Base-by-base conservation (phyloP, 1,140 invertebrate genomes). In the Bombus confusus region DNA sequence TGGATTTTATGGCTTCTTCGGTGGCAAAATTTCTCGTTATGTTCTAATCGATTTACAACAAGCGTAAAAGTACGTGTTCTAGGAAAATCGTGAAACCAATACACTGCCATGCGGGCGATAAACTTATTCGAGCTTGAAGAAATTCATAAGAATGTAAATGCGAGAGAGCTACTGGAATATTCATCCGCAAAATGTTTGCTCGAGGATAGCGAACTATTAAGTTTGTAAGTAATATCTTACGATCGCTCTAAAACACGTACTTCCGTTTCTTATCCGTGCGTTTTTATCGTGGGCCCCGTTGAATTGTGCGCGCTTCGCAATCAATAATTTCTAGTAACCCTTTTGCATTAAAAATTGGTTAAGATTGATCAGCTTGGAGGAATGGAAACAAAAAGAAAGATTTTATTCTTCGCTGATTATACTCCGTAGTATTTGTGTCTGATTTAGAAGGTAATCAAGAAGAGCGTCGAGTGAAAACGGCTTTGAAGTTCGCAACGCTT, bases 101-200 rank as follows among this genome's bases (percentile, higher is more conserved):
- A 52, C 59, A 25, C 15, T 25, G n/a, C 6, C 6, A 34, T 4
- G 6, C 52, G 41, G 57, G 43, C 25, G 80, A 75, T 68, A 41
- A 52, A 31, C 31, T 66, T 59, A 39, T 83, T 83, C 47, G 72
- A 68, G 68, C 76, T 43, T 31, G 59, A 52, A 52, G 43, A 43
- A 59, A 52, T 76, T 31, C 57, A 41, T 71, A 79, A 69, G 52
- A 43, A 79, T 72, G 64, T 31, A 77, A 77, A 83, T 68, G 34
- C 10, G 12, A 18, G 9, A 18, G 43, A 31, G 22, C 0, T 43
- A 12, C n/a, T 62, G 1, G n/a, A 62, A 81, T 62, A 82, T 74
- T 62, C 62, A 64, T 47, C 4, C 22, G 68, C 6, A 28, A 59
- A 62, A 13, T 43, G 18, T 62, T 22, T 59, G 31, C 52, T 31